phyloP scores from a whole-genome alignment of 1,140 invertebrate genomes.

The Nymphalis io region DNA sequence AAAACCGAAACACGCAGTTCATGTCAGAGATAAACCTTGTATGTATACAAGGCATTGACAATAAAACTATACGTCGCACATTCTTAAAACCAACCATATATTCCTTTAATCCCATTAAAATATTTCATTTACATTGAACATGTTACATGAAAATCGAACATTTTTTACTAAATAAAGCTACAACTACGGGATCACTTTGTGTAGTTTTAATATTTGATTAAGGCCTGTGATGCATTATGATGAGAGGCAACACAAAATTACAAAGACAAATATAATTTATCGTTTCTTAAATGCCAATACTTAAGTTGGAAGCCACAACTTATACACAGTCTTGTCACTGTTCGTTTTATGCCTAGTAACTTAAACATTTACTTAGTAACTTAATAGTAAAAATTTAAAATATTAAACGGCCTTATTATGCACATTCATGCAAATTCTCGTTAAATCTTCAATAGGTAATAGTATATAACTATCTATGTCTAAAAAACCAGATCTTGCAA shows the following conservation, averaged over 20 bases:
- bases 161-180: slow-evolving; percentile 14
- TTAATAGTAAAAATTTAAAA: too few species aligned
- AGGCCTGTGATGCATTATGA: slow-evolving; percentile 25
- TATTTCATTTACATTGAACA: slow-evolving; percentile 1
- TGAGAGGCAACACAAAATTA: slow-evolving; percentile 28
- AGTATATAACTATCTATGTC: too few species aligned
- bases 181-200: slow-evolving; percentile 23
- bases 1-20: background rate
- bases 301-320: background rate
- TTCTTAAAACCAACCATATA: background rate
- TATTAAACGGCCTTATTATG: too few species aligned
- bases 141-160: slow-evolving; percentile 3
- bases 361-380: too few species aligned
- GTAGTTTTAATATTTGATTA: slow-evolving; percentile 25
- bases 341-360: background rate
- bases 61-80: background rate
- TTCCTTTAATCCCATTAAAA: slow-evolving; percentile 8
- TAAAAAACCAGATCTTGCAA: too few species aligned
- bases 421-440: too few species aligned
- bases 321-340: background rate
- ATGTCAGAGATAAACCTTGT: background rate
- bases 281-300: slow-evolving; percentile 32
- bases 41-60: background rate
- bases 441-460: too few species aligned
- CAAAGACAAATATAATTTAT: slow-evolving; percentile 32